Evolutionary conservation across 1,140 invertebrate species (phyloP).

Genomic region (Caenorhabditis brenneri): DNA sequence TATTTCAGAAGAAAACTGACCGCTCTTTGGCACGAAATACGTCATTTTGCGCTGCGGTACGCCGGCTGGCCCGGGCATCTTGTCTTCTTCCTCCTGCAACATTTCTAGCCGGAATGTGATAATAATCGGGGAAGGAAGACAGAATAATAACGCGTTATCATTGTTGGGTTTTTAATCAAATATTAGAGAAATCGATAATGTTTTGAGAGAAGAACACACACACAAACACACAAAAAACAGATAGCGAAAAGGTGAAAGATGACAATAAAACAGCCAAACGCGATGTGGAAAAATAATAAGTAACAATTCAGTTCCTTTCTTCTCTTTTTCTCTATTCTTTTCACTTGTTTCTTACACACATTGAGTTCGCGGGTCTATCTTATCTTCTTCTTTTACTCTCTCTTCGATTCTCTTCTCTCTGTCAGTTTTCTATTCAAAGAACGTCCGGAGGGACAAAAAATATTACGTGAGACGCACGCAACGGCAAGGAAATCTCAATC

Average conservation of each 20-base stretch:
- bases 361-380: neutral
- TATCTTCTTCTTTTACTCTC: neutral
- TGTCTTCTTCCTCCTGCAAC: neutral
- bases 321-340: neutral
- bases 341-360: neutral
- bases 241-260: neutral
- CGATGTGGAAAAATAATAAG: neutral
- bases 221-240: neutral
- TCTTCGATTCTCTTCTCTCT: neutral
- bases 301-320: neutral
- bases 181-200: conserved; percentile 4
- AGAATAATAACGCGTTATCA: neutral
- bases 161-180: neutral
- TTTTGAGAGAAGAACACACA: neutral
- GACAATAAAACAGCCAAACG: neutral
- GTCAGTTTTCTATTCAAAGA: neutral
- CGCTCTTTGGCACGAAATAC: conserved; percentile 55
- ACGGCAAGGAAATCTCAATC: neutral
- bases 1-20: neutral
- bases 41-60: conserved; percentile 66
- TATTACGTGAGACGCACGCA: neutral
- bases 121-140: neutral
- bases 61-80: conserved; percentile 42
- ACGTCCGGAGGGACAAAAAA: neutral
- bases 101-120: conserved; percentile 27